Evolutionary conservation across 2,797 vertebrate genomes (phyloP), one percentile per base, ranked within the genome.

Genomic region (Leucoraja ocellata): DNA sequence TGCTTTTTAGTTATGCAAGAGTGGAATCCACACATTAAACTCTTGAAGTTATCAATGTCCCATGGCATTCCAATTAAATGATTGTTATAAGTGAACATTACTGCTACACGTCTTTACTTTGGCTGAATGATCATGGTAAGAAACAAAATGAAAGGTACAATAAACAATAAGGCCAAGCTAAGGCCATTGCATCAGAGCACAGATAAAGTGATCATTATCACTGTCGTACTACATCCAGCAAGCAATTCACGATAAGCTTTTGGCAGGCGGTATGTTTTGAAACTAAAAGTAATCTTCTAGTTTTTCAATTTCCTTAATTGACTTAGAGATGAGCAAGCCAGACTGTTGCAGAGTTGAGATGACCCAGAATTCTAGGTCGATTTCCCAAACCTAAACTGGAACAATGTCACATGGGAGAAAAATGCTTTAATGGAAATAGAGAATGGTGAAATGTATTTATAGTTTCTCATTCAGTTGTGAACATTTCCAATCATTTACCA

Each of bases 191-290:
- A 74, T 25, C 65, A 91, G 18, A 39, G 36, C 25, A 46, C 68
- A 74, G 68, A 74, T 91, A 91, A 71, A 11, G 88, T 71, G 88
- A 91, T 73, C 63, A 68, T 91, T 68, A 71, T 68, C 88, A 90
- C 28, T 90, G 36, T 36, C 86, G 7, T 21, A 10, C 14, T 73
- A 25, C 9, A 73, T 73, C 88, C 10, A 91, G 68, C 39, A 91
- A 46, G 21, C 14, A 73, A 91, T 73, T 68, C 68, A 73, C 36
- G 14, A 73, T 91, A 91, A 91, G 21, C 23, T 71, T 23, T 91
- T 91, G 68, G 18, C 65, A 73, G 88, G 32, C 68, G 28, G 16
- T 65, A 63, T 90, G 14, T 39, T 91, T 91, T 63, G 21, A 91
- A 91, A 91, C 32, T 91, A 46, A 7, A 71, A 91, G 90, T 74